Percentiles rank a stretch among this genome's conserved stretches.
Evolutionary conservation across 2,888 invertebrate species (phyloP).

Genomic region (Andrena trimmerana): DNA sequence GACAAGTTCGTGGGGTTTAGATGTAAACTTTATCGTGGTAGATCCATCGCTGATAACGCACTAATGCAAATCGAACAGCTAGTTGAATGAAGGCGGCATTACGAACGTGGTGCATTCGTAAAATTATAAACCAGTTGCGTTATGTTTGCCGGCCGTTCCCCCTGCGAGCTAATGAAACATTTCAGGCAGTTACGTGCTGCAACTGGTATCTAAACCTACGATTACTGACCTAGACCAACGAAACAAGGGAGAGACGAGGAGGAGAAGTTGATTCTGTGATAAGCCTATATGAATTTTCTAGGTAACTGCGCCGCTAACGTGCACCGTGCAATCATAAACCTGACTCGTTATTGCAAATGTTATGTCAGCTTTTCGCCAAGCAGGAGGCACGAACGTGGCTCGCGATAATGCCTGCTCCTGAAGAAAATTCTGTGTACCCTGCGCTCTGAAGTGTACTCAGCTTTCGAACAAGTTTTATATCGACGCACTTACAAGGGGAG

Average conservation of each 20-base stretch:
- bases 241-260: conserved; percentile 13
- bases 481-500: not conserved
- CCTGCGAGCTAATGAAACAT: conserved; percentile 29
- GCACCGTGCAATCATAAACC: conserved; percentile 22
- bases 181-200: conserved; percentile 36
- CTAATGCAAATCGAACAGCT: not conserved
- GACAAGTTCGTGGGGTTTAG: not conserved
- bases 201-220: conserved; percentile 42
- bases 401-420: not conserved
- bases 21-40: not conserved
- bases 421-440: not conserved
- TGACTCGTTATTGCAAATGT: conserved; percentile 20
- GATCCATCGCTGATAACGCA: not conserved
- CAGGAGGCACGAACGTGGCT: not conserved
- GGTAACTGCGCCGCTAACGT: conserved; percentile 17
- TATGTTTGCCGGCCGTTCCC: conserved; percentile 8
- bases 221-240: conserved; percentile 62
- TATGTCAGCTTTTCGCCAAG: conserved; percentile 13
- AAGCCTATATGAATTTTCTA: conserved; percentile 32
- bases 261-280: conserved; percentile 5
- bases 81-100: conserved; percentile 2
- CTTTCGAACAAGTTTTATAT: not conserved
- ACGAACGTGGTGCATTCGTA: not conserved
- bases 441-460: not conserved
- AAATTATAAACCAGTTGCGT: conserved; percentile 12